Conservation (phyloP, 2,888 invertebrate genomes). For the Bombyx huttoni region DNA sequence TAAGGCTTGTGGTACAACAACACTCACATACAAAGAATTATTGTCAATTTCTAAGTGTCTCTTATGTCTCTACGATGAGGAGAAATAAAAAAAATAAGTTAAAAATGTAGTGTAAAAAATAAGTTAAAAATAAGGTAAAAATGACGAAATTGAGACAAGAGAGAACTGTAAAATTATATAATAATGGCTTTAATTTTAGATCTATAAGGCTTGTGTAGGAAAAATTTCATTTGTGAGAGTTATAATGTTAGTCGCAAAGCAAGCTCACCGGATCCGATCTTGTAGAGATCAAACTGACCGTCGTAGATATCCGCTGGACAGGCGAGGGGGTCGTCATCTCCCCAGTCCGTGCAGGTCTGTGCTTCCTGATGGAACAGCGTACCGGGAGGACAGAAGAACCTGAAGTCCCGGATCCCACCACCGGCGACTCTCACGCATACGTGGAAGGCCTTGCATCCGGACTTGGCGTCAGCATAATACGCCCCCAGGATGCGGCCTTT, state of each 20-base stretch:
- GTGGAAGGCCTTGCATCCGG: conserved; percentile 91
- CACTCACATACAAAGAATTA: neutral
- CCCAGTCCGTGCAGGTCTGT: conserved; percentile 93
- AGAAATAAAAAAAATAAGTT: neutral
- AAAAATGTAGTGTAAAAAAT: neutral
- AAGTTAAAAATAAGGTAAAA: neutral
- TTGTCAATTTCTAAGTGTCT: neutral
- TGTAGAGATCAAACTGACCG: conserved; percentile 89
- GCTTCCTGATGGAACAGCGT: conserved; percentile 94
- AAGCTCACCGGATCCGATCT: conserved; percentile 79
- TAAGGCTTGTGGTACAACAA: neutral
- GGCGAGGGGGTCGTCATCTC: conserved; percentile 81
- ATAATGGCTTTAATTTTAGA: neutral
- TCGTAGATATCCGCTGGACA: conserved; percentile 87
- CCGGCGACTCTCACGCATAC: conserved; percentile 90
- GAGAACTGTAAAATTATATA: neutral
- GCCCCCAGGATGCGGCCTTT: conserved; percentile 89
- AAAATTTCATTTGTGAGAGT: conserved; percentile 18
- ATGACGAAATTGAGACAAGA: neutral
- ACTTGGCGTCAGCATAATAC: conserved; percentile 89
- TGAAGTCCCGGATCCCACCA: conserved; percentile 83
- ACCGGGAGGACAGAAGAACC: conserved; percentile 91
- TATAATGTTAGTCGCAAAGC: conserved; percentile 59
- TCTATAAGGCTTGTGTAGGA: too few relatives aligned
- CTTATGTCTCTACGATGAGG: neutral